These are phyloP conservation scores for Zophobas morio DNA, from an alignment of 1,140 invertebrate species.

Conservation along the genomic window DNA sequence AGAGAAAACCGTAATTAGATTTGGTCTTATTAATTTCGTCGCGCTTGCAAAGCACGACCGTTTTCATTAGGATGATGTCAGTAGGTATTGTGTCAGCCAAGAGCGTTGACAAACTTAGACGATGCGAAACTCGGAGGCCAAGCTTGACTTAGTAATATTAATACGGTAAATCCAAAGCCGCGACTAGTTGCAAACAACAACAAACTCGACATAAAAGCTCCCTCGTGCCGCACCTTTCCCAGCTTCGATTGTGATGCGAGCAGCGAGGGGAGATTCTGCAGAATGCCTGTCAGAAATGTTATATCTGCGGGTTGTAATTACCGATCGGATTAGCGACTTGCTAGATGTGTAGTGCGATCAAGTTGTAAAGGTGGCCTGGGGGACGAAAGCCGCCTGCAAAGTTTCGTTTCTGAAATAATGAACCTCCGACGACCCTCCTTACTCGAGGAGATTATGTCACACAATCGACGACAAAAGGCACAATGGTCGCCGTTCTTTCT, in stretches of 20 bases:
- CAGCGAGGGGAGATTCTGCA: slow-evolving; percentile 2
- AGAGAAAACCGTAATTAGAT: slow-evolving; percentile 14
- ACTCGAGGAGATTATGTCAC: slow-evolving; percentile 48
- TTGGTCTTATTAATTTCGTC: slow-evolving; percentile 3
- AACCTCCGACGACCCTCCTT: slow-evolving; percentile 8
- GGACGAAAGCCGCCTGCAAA: slow-evolving; percentile 17
- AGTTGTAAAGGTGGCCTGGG: slow-evolving; percentile 19
- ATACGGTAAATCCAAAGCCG: slow-evolving; percentile 32
- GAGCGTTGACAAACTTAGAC: slow-evolving; percentile 19
- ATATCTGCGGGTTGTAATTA: slow-evolving; percentile 21
- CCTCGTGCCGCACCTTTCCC: slow-evolving; percentile 17
- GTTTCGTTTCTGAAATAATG: slow-evolving; percentile 45
- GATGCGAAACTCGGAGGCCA: slow-evolving; percentile 17
- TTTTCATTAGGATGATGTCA: slow-evolving; percentile 33
- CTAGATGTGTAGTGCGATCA: slow-evolving; percentile 15
- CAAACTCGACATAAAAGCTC: slow-evolving; percentile 11
- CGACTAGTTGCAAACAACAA: slow-evolving; percentile 32
- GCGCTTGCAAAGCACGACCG: slow-evolving; percentile 11
- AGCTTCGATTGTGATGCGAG: slow-evolving; percentile 12
- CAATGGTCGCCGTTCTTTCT: slow-evolving; percentile 29
- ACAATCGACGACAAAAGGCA: slow-evolving; percentile 50
- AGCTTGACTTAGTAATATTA: slow-evolving; percentile 29
- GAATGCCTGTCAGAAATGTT: slow-evolving; percentile 31
- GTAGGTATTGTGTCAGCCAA: slow-evolving; percentile 16
- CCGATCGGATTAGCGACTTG: slow-evolving; percentile 28